Conservation (phyloP, 2,888 invertebrate species). For the Conchocele bisecta region DNA sequence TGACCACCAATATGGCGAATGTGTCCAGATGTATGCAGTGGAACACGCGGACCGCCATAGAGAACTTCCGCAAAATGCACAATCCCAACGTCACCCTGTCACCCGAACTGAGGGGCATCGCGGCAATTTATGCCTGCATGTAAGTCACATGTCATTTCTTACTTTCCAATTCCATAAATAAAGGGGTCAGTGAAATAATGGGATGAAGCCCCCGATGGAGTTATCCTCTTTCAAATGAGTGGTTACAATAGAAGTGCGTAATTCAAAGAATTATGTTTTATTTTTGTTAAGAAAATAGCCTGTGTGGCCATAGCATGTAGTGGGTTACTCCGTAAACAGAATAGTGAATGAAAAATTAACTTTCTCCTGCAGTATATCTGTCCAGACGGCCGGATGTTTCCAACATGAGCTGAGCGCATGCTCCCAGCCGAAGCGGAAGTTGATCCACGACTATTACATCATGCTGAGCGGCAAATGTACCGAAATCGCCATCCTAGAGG, state of each 20-base stretch:
- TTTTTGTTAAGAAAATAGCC: too few relatives aligned
- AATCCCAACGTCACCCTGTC: slow-evolving; percentile 12
- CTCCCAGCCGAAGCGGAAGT: slow-evolving; percentile 30
- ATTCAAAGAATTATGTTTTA: too few relatives aligned
- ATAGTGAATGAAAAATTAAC: too few relatives aligned
- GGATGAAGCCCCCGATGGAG: not conserved
- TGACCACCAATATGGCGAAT: slow-evolving; percentile 26
- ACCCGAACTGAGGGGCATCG: slow-evolving; percentile 25
- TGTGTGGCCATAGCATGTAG: too few relatives aligned
- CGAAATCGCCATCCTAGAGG: too few relatives aligned
- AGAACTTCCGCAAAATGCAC: slow-evolving; percentile 34
- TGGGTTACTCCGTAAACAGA: too few relatives aligned
- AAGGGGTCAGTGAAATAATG: not conserved
- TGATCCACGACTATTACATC: slow-evolving; percentile 55
- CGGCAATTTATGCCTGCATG: slow-evolving; percentile 56
- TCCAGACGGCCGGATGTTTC: slow-evolving; percentile 51
- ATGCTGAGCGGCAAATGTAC: slow-evolving; percentile 53
- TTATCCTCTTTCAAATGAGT: too few relatives aligned
- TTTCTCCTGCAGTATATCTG: slow-evolving; percentile 54
- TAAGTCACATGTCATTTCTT: slow-evolving; percentile 32
- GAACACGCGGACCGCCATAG: slow-evolving; percentile 43
- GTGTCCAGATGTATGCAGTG: slow-evolving; percentile 46
- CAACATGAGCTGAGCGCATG: slow-evolving; percentile 45
- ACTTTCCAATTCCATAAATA: not conserved
- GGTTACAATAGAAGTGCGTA: too few relatives aligned